Percentiles rank a stretch among this genome's conserved stretches.
phyloP scores from a whole-genome alignment of 1,140 invertebrate genomes.

The Aphelinus certus region DNA sequence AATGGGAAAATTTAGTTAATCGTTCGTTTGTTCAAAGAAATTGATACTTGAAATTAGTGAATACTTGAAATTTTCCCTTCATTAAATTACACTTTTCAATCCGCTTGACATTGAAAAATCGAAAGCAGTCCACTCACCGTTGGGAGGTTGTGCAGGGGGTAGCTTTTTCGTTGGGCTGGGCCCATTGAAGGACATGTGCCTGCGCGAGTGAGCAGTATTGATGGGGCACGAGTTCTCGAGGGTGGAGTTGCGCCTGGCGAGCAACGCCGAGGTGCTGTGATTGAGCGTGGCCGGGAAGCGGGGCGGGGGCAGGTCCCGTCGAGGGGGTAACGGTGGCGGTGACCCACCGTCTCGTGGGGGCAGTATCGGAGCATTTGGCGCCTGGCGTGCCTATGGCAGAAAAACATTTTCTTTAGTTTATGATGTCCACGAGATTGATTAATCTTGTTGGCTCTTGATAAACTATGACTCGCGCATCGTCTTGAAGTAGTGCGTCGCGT shows the following conservation, averaged over 20 bases:
- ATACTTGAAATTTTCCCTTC: conserved; percentile 7
- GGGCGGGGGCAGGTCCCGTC: conserved; percentile 65
- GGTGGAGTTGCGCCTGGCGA: conserved; percentile 63
- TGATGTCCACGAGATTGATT: no score
- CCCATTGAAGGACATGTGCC: conserved; percentile 64
- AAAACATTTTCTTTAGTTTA: no score
- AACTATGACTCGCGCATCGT: no score
- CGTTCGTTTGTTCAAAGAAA: no score
- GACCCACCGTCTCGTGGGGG: conserved; percentile 52
- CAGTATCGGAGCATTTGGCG: conserved; percentile 69
- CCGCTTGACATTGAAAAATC: conserved; percentile 3
- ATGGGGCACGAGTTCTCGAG: conserved; percentile 55
- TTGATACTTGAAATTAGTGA: no score
- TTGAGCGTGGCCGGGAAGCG: conserved; percentile 59
- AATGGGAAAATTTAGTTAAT: no score
- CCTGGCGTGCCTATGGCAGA: conserved; percentile 64
- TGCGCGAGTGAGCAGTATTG: conserved; percentile 51
- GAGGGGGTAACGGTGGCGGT: conserved; percentile 72
- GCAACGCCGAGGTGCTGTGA: conserved; percentile 54
- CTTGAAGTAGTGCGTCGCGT: no score
- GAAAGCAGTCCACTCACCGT: conserved; percentile 53
- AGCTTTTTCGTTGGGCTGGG: conserved; percentile 62
- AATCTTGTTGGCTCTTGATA: no score
- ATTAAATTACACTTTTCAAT: neutral
- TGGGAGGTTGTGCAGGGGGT: conserved; percentile 58